A percentile compares a stretch with the other conserved stretches of the same genome.
These are phyloP conservation scores for Sphaeridia pumilis DNA, from an alignment of 2,888 invertebrate species.

Conservation along the genomic window DNA sequence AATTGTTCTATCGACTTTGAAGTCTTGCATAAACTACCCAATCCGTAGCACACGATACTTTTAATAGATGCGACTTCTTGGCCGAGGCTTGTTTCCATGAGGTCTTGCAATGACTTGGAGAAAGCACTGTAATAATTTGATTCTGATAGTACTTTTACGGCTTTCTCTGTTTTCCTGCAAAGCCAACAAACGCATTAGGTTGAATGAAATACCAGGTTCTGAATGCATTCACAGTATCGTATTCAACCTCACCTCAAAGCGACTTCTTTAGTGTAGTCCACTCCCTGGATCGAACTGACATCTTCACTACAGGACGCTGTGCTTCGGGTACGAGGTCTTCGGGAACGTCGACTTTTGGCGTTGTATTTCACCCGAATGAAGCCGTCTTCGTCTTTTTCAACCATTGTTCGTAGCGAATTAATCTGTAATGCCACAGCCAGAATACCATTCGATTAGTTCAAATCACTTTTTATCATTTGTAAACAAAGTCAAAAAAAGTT, in stretches of 20 bases:
- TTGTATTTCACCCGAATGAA: conserved; percentile 12
- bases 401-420: no score
- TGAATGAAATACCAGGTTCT: no score
- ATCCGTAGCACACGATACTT: conserved; percentile 68
- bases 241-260: conserved; percentile 12
- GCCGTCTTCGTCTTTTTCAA: conserved; percentile 12
- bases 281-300: no score
- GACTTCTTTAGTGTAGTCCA: conserved; percentile 4
- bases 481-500: no score
- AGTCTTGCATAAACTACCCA: conserved; percentile 64
- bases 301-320: not conserved
- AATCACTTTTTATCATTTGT: no score
- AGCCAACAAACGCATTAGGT: no score
- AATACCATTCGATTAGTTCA: no score
- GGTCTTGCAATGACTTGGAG: not conserved
- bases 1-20: conserved; percentile 65
- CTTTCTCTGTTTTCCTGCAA: conserved; percentile 5
- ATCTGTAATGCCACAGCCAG: no score
- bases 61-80: not conserved
- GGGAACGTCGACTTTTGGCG: not conserved
- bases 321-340: not conserved
- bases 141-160: not conserved
- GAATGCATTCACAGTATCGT: no score
- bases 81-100: not conserved
- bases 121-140: conserved; percentile 3